These are phyloP conservation scores for Terebella lapidaria DNA, from an alignment of 2,888 invertebrate species.

Conservation along the genomic window DNA sequence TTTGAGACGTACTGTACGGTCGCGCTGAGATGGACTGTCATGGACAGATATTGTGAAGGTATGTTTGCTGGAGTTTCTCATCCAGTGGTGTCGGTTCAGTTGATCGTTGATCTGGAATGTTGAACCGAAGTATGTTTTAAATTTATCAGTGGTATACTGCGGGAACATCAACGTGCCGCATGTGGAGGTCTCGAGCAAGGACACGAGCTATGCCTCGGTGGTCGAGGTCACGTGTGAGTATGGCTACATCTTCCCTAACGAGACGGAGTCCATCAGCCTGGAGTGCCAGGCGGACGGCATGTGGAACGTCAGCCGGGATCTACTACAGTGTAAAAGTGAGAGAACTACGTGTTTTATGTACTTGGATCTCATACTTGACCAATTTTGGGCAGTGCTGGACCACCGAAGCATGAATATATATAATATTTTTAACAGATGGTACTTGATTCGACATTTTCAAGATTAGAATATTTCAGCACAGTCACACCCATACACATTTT, in stretches of 20 bases:
- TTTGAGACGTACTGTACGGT: too few relatives aligned
- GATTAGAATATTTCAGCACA: too few relatives aligned
- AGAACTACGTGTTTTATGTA: background rate
- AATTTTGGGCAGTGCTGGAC: background rate
- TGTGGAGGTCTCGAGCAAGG: background rate
- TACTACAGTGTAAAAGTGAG: background rate
- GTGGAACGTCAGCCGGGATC: background rate
- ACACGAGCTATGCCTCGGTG: background rate
- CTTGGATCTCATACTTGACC: background rate
- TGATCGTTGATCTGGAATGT: too few relatives aligned
- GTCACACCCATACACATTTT: too few relatives aligned
- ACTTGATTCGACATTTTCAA: too few relatives aligned
- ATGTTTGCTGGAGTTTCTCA: too few relatives aligned
- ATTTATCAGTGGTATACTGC: too few relatives aligned
- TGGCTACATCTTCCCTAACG: background rate
- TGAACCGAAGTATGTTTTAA: too few relatives aligned
- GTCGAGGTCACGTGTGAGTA: background rate
- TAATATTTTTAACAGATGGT: too few relatives aligned
- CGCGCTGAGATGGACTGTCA: too few relatives aligned
- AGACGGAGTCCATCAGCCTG: background rate
- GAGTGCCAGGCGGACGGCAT: background rate
- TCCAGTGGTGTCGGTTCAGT: too few relatives aligned
- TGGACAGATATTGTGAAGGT: too few relatives aligned
- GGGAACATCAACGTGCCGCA: background rate
- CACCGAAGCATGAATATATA: background rate